phyloP scores from a whole-genome alignment of 2,888 invertebrate genomes.

The Dendrolimus pini region DNA sequence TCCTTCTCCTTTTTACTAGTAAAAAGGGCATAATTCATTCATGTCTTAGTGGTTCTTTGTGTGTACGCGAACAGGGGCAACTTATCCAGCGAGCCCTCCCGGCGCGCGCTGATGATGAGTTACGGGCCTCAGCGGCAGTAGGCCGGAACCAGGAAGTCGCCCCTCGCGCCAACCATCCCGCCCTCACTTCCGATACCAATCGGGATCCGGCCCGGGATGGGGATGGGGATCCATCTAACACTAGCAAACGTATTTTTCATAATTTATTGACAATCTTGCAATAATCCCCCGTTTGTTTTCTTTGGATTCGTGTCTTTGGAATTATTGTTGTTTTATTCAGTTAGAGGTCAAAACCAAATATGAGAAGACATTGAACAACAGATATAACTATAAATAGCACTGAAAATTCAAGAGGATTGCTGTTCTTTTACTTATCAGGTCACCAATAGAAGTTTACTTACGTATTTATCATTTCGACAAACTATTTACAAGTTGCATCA shows the following conservation, averaged over 20 bases:
- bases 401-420: no score
- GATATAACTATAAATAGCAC: no score
- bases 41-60: slow-evolving; percentile 69
- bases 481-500: no score
- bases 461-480: no score
- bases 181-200: slow-evolving; percentile 69
- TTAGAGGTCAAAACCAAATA: no score
- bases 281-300: not conserved
- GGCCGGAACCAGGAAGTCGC: slow-evolving; percentile 60
- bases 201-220: slow-evolving; percentile 23
- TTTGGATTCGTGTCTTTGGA: not conserved
- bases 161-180: slow-evolving; percentile 54
- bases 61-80: slow-evolving; percentile 21
- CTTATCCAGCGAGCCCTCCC: slow-evolving; percentile 30
- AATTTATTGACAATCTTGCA: slow-evolving; percentile 48
- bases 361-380: no score
- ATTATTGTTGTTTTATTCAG: no score
- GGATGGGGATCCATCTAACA: not conserved
- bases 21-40: slow-evolving; percentile 60
- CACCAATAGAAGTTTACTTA: no score
- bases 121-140: slow-evolving; percentile 42
- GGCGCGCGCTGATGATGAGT: slow-evolving; percentile 69
- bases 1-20: slow-evolving; percentile 47
- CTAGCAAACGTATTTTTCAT: slow-evolving; percentile 33
- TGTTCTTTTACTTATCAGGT: no score